Base-by-base conservation (phyloP, 2,797 vertebrate species). In the Enoplosus armatus region DNA sequence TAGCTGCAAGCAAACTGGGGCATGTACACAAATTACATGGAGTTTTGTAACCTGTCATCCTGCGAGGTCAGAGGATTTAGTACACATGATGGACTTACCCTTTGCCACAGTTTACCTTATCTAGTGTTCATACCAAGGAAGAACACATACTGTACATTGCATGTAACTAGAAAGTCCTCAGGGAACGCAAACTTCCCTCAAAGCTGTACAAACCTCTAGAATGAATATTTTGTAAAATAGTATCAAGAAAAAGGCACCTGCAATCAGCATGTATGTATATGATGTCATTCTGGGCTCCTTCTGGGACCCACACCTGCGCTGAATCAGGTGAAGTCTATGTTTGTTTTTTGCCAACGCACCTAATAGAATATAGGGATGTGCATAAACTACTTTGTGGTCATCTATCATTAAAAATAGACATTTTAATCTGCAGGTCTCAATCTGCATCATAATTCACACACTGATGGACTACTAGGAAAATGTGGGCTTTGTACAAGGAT, bases 251-350 rank as follows among this genome's bases (percentile, higher is more conserved):
- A 24, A 58, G 0, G 41, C 41, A 35, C 29, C 10, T 48, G 16
- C 35, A 24, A 29, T 77, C 24, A 62, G 67, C 33, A n/a, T 54
- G 16, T 4, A 56, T 7, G 4, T 0, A 27, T 54, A 8, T 56
- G 15, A 66, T 16, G 12, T 35, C 33, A 62, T 1, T 20, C 14
- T 53, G 20, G n/a, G 3, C 14, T 27, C 16, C 0, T 48, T 72
- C 43, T 39, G 22, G 26, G 53, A 1, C 33, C 10, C 41, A 51
- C 61, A 72, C 50, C 68, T 81, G 58, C 68, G 74, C 54, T 77
- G 50, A 72, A 37, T 67, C 56, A 63, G 27, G 8, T 31, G 2
- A 22, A 29, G 37, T 65, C 45, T 58, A 20, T 24, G 18, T 60
- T 29, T 64, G 5, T 0, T 24, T 66, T 55, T 70, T 48, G 31